Conservation (phyloP, 2,113 vertebrate genomes). For the Addax nasomaculatus region DNA sequence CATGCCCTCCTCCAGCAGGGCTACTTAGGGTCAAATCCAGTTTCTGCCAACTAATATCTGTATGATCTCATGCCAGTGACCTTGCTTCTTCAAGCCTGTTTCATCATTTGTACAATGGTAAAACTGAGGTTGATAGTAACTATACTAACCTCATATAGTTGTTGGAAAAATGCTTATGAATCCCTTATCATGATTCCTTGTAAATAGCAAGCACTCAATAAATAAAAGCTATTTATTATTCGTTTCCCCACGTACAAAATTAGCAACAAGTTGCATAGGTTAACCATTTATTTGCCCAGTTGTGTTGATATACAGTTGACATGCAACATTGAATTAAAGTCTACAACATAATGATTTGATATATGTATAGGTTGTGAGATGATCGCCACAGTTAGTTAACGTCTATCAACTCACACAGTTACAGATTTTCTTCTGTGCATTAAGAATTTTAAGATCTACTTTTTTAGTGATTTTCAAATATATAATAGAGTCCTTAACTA, state of each 20-base stretch:
- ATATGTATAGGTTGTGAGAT: neutral
- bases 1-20: neutral
- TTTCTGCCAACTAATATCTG: neutral
- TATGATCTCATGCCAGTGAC: neutral
- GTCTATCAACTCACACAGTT: neutral
- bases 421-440: neutral
- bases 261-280: neutral
- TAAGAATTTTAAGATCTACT: neutral
- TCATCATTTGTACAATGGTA: neutral
- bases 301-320: neutral
- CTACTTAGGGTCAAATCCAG: neutral
- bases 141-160: neutral
- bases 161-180: neutral
- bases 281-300: neutral
- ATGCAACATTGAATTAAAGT: neutral
- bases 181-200: neutral
- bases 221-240: neutral
- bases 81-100: neutral
- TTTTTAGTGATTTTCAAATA: neutral
- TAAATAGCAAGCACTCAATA: neutral
- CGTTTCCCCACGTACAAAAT: neutral
- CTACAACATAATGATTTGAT: neutral
- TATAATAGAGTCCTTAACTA: neutral
- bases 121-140: neutral
- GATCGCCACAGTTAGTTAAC: neutral